Base-by-base conservation (phyloP, 2,888 invertebrate species). In the Ectemnius continuus region DNA sequence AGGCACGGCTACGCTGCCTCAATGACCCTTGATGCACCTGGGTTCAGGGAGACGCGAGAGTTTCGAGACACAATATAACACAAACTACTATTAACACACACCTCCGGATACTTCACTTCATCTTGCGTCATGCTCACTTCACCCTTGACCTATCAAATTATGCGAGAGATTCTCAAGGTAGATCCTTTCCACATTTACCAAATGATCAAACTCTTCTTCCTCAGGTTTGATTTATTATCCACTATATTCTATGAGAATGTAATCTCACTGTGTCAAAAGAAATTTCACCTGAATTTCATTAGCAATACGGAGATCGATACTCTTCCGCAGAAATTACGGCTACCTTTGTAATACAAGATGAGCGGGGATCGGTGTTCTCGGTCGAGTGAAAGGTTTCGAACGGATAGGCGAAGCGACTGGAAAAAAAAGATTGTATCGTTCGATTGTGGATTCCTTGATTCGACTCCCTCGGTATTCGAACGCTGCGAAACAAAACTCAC, bases 401-500 rank as follows among this genome's bases (percentile, higher is more conserved):
- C 63, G 45, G 57, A 3, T 47, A 62, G 59, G 63, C 28, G 58
- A 70, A 56, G 45, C 57, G 18, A 71, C 45, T 61, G 62, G 23
- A 61, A 45, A 5, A 16, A 47, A 46, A 47, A 61, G 23, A 46
- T 45, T 14, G 36, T 23, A 16, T 28, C 47, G 36, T 61, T 47
- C 26, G 52, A 20, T 46, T 26, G 62, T 62, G 62, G 48, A 52
- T n/a, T 62, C 52, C 23, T 52, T 52, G 26, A 48, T 4, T 36
- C 56, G 57, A 36, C 45, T 16, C 16, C 57, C 45, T n/a, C 64
- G 61, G 72, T 62, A 62, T 66, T 69, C 60, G 60, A 62, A 60
- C 59, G 63, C 57, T 11, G 20, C 67, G 67, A 61, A 67, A 71
- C 67, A 67, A 62, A 67, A 69, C 69, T 64, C 61, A n/a, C 26